These are phyloP conservation scores for Leptinotarsa texana DNA, from an alignment of 1,140 invertebrate species.

Conservation along the genomic window DNA sequence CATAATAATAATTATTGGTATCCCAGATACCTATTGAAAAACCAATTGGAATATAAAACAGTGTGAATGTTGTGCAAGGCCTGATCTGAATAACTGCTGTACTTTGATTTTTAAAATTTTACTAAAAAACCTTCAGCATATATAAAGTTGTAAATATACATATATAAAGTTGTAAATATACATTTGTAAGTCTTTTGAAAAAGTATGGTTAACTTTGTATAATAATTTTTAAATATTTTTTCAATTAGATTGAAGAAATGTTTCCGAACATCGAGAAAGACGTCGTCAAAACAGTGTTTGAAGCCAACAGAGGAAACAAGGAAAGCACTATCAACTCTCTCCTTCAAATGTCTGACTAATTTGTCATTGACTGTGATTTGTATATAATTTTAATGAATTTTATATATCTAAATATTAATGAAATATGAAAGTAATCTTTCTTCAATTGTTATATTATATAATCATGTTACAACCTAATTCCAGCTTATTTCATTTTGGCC, in stretches of 20 bases:
- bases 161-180: background rate
- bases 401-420: background rate
- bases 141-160: background rate
- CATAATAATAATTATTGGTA: no score
- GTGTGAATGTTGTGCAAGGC: no score
- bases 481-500: background rate
- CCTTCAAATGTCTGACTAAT: slow-evolving; percentile 80
- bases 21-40: no score
- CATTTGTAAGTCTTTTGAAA: no score
- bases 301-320: slow-evolving; percentile 88
- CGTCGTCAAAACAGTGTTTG: slow-evolving; percentile 87
- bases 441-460: background rate
- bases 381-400: slow-evolving; percentile 1
- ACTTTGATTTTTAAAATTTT: no score
- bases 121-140: no score
- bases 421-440: background rate
- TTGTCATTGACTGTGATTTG: background rate
- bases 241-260: slow-evolving; percentile 84
- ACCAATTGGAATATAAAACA: no score
- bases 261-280: slow-evolving; percentile 93
- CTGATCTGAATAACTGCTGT: no score
- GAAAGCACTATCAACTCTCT: slow-evolving; percentile 89
- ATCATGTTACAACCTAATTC: background rate
- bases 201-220: no score
- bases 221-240: no score